Conservation (phyloP, 2,113 vertebrate species). For the Tupaia chinensis region DNA sequence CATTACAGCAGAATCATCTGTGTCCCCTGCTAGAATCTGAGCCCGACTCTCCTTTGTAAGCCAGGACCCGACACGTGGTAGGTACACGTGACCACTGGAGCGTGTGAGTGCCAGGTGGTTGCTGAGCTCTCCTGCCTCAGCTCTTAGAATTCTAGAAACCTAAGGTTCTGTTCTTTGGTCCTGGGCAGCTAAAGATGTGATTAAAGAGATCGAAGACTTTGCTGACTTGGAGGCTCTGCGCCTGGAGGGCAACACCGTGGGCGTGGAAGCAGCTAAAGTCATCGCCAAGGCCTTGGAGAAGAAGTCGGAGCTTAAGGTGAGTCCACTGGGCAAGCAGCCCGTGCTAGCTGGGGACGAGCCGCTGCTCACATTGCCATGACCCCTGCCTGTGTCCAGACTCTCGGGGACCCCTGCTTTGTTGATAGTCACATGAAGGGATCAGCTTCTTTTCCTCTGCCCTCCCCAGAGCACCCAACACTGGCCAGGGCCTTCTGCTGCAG, state of each 20-base stretch:
- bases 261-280: constrained; percentile 95
- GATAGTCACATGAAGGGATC: fast-evolving
- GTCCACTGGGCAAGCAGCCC: neutral
- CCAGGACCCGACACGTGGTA: neutral
- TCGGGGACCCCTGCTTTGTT: neutral
- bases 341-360: neutral
- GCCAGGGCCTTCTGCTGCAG: neutral
- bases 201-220: constrained; percentile 94
- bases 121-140: neutral
- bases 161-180: constrained; percentile 63
- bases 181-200: constrained; percentile 92
- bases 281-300: constrained; percentile 96
- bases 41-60: neutral
- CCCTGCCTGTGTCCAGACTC: neutral
- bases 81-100: neutral
- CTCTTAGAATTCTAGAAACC: neutral
- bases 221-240: constrained; percentile 93
- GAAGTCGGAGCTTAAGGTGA: constrained; percentile 95
- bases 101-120: neutral
- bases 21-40: neutral
- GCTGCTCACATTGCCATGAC: fast-evolving
- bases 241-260: constrained; percentile 97
- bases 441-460: neutral
- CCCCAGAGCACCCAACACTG: neutral
- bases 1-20: neutral